Base-by-base conservation (phyloP, 2,113 vertebrate genomes). In the Chlorodrepanis virens region DNA sequence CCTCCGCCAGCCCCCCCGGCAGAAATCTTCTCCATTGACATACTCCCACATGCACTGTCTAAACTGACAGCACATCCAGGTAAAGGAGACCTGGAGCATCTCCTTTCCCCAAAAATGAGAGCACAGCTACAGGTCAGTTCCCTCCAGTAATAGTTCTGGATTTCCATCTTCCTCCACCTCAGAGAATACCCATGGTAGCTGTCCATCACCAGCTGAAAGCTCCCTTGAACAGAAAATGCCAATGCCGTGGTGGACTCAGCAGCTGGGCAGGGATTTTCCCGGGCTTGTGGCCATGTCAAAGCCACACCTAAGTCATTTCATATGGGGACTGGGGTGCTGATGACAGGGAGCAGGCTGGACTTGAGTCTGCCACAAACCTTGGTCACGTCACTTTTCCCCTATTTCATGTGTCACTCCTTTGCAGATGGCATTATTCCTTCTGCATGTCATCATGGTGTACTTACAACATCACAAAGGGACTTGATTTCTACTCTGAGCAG, bases 111-210 rank as follows among this genome's bases (percentile, higher is more conserved):
- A 37, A 69, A 86, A 70, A 60, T 0, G 3, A 80, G 35, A 45
- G 19, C 61, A 54, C 40, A 79, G 28, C 39, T 80, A 60, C 39
- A 56, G 12, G 14, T 57, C 33, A 31, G 35, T 15, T 19, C 42
- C 39, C 19, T 85, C 33, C n/a, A 50, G 50, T 25, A 42, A 21
- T 1, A 74, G 29, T 4, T 76, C 39, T 29, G 17, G 5, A 1
- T 49, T 87, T 81, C 27, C 28, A 64, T 20, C 35, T 81, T 21
- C 14, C 29, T 29, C 40, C 40, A 49, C 4, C 28, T 20, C 1
- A 4, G 24, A 29, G n/a, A 63, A 56, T 49, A 24, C 9, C 17
- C 49, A 31, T 0, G 0, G n/a, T 2, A 27, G 24, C 1, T 59
- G 24, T 45, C 33, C 61, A 19, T 9, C 24, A 35, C 8, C 3